Evolutionary conservation across 2,888 invertebrate genomes (phyloP).

Genomic region (Cordylochernes scorpioides): DNA sequence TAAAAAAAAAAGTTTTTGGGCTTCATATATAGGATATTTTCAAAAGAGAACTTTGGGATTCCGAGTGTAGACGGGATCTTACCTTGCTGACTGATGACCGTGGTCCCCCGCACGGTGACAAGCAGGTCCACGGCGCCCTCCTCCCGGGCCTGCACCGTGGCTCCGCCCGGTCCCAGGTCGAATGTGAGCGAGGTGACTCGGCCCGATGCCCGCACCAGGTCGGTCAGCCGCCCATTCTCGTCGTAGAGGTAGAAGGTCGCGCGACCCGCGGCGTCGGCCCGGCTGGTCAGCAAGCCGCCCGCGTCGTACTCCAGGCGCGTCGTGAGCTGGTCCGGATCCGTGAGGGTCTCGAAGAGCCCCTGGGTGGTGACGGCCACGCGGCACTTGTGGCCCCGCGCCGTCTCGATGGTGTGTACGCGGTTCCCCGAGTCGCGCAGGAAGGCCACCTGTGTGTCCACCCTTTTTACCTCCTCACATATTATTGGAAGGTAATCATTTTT

Average conservation of each 20-base stretch:
- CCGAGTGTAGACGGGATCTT: too few relatives aligned
- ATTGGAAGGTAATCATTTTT: too few relatives aligned
- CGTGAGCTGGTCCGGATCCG: slow-evolving; percentile 75
- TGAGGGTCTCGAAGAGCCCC: slow-evolving; percentile 64
- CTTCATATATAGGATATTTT: too few relatives aligned
- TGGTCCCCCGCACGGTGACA: slow-evolving; percentile 61
- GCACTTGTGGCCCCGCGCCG: slow-evolving; percentile 38
- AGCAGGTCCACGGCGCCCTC: slow-evolving; percentile 8
- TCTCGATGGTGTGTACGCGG: slow-evolving; percentile 59
- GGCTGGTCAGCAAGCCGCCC: slow-evolving; percentile 41
- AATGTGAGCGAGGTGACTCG: slow-evolving; percentile 62
- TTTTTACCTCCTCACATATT: too few relatives aligned
- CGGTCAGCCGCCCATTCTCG: slow-evolving; percentile 66
- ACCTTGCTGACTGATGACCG: slow-evolving; percentile 48
- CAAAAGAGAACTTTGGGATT: too few relatives aligned
- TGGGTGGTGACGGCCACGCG: slow-evolving; percentile 68
- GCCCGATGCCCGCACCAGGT: slow-evolving; percentile 81
- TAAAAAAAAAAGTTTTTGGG: too few relatives aligned
- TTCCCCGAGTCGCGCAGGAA: slow-evolving; percentile 25
- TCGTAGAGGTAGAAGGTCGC: slow-evolving; percentile 73
- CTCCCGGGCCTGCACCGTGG: slow-evolving; percentile 32
- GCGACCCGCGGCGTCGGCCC: slow-evolving; percentile 39
- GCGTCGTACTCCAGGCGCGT: slow-evolving; percentile 75
- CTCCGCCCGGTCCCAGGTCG: slow-evolving; percentile 64
- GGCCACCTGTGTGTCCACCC: too few relatives aligned